Conservation (phyloP, 2,797 vertebrate genomes). For the Zalophus californianus region DNA sequence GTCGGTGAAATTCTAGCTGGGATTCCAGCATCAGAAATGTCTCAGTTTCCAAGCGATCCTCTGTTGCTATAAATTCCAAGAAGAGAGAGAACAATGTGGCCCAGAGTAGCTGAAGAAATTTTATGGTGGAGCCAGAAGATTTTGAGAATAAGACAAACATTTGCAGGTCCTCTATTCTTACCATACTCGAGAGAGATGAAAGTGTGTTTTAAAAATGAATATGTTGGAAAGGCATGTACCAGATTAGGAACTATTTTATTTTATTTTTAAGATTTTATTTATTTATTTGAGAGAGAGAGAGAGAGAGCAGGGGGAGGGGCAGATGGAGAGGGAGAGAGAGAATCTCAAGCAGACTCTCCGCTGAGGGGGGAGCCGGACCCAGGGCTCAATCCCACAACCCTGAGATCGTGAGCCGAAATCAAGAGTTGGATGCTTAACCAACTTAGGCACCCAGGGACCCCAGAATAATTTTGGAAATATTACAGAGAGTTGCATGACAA, state of each 20-base stretch:
- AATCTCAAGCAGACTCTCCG: not conserved
- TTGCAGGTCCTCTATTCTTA: not conserved
- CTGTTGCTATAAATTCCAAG: constrained; percentile 16
- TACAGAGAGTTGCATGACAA: not conserved
- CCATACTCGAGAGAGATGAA: not conserved
- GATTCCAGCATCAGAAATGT: constrained; percentile 4
- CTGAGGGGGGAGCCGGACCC: not conserved
- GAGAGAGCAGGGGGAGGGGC: not conserved
- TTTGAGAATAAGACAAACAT: not conserved
- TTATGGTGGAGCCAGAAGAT: not conserved
- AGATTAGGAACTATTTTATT: not conserved
- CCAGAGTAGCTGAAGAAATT: not conserved
- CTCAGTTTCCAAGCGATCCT: constrained; percentile 10
- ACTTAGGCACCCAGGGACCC: not conserved
- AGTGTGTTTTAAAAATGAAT: constrained; percentile 38
- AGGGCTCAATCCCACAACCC: not conserved
- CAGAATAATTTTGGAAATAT: not conserved
- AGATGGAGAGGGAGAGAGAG: not conserved
- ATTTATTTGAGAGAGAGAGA: not conserved
- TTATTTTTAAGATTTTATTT: not conserved
- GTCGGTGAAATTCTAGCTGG: constrained; percentile 20
- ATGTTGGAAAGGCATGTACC: not conserved
- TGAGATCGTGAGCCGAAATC: not conserved
- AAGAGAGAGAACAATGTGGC: not conserved
- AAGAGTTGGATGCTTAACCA: not conserved